Evolutionary conservation across 92 coral and sea anemone species (phyloP).

Genomic region (Paragorgia papillata): DNA sequence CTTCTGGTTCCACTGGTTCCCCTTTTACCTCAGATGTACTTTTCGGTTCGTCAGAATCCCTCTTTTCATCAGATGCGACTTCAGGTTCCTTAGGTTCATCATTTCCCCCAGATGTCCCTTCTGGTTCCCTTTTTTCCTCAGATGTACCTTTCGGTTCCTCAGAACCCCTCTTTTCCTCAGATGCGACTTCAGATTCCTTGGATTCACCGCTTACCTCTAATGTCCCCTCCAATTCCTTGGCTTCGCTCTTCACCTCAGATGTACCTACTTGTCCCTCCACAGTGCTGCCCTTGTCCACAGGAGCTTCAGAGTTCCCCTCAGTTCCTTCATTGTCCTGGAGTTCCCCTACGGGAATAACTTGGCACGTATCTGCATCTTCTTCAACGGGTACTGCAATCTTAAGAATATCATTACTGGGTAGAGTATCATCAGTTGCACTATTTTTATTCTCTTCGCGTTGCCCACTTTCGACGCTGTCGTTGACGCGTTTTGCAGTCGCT

Average conservation of each 20-base stretch:
- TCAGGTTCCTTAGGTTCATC: conserved; percentile 11
- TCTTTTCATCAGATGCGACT: neutral
- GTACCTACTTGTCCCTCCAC: conserved; percentile 3
- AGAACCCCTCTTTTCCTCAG: conserved; percentile 13
- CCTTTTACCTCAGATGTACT: neutral
- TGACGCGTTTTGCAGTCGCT: conserved; percentile 20
- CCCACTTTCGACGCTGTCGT: neutral
- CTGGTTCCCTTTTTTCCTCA: conserved; percentile 2
- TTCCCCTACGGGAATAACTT: conserved; percentile 18
- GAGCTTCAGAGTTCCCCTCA: conserved; percentile 6
- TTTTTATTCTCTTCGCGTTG: neutral
- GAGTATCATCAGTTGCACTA: neutral
- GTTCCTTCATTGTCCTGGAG: neutral
- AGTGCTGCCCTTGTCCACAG: conserved; percentile 21
- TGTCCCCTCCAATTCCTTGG: neutral
- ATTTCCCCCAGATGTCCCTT: neutral
- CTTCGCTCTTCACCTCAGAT: conserved; percentile 6
- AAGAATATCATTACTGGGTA: conserved; percentile 2
- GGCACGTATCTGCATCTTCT: conserved; percentile 33
- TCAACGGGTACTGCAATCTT: conserved; percentile 17
- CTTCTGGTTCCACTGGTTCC: neutral
- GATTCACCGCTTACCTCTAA: neutral
- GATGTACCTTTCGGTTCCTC: neutral
- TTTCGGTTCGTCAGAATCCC: conserved; percentile 5
- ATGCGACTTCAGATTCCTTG: neutral